These are phyloP conservation scores for Drosophila virilis DNA, from an alignment of 1,140 invertebrate genomes.

Conservation along the genomic window DNA sequence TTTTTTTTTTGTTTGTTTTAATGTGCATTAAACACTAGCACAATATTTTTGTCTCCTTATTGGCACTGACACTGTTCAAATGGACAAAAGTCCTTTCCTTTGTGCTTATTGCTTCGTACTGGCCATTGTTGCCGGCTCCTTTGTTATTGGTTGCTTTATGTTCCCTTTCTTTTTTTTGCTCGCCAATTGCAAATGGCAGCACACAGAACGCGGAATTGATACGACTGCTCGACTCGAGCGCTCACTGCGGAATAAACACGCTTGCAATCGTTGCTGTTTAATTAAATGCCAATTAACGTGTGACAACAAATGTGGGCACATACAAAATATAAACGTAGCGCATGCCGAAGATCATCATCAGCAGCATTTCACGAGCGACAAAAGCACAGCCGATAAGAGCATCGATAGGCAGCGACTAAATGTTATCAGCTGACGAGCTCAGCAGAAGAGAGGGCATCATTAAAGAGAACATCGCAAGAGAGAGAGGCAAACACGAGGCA, in stretches of 20 bases:
- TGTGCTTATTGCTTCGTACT: conserved; percentile 37
- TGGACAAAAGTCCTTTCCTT: conserved; percentile 51
- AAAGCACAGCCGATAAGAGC: conserved; percentile 55
- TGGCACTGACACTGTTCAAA: conserved; percentile 27
- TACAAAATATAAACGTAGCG: conserved; percentile 18
- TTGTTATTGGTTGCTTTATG: conserved; percentile 18
- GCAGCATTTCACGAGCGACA: conserved; percentile 42
- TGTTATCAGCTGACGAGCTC: conserved; percentile 55
- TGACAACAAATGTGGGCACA: conserved; percentile 65
- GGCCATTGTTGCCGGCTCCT: conserved; percentile 33
- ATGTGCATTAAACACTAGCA: conserved; percentile 5
- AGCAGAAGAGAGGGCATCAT: conserved; percentile 17
- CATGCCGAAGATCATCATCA: conserved; percentile 60
- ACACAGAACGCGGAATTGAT: conserved; percentile 5
- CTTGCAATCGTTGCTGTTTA: conserved; percentile 62
- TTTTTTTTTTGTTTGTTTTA: not conserved
- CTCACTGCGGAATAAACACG: conserved; percentile 62
- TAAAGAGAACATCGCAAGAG: conserved; percentile 3
- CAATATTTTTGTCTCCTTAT: conserved; percentile 22
- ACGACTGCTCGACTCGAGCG: conserved; percentile 62
- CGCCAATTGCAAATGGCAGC: conserved; percentile 2
- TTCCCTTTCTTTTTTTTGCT: conserved; percentile 16
- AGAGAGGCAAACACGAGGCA: conserved; percentile 2
- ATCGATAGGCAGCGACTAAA: conserved; percentile 51
- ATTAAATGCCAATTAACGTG: conserved; percentile 83